Base-by-base conservation (phyloP, 2,888 invertebrate genomes). In the Aspidiotus destructor region DNA sequence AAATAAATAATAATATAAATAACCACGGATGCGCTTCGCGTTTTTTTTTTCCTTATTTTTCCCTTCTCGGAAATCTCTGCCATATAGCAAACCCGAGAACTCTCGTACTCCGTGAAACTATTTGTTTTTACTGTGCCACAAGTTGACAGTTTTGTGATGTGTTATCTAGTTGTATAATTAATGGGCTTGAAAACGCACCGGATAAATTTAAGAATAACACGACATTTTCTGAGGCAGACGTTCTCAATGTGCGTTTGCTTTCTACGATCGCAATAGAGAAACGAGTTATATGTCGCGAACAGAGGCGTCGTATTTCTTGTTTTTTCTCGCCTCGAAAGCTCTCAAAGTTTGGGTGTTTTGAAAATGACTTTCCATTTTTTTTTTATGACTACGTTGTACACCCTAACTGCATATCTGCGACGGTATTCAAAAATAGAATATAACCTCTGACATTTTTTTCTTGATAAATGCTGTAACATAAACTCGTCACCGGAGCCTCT, bases 201-300 rank as follows among this genome's bases (percentile, higher is more conserved):
- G 65, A 65, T 65, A 65, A 65, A 65, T 65, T 65, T 65, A 65
- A 65, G 63, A 63, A 65, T 65, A 60, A 58, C 65, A 65, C 65
- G 65, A 65, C 65, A 65, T 41, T 65, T 65, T 44, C 41, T 17
- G 42, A 57, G 10, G 58, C 65, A 65, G 65, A 55, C 58, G 65
- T 65, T 65, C 65, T 58, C 65, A 65, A 65, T 58, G 15, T 65
- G 58, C 57, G 55, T 58, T 58, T 7, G n/a, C 17, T 15, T 55
- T 55, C 16, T 55, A 16, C 3, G 15, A 55, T 16, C n/a, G 17
- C 55, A 10, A 55, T 10, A 11, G 55, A 11, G 16, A n/a, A 15
- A 10, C 17, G 55, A 16, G n/a, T 10, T n/a, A n/a, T 55, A 55
- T 55, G 15, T 55, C 17, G 17, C 3, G 55, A 16, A 13, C 17